These are phyloP conservation scores for Ictalurus punctatus DNA, from an alignment of 2,113 vertebrate genomes.

Conservation along the genomic window DNA sequence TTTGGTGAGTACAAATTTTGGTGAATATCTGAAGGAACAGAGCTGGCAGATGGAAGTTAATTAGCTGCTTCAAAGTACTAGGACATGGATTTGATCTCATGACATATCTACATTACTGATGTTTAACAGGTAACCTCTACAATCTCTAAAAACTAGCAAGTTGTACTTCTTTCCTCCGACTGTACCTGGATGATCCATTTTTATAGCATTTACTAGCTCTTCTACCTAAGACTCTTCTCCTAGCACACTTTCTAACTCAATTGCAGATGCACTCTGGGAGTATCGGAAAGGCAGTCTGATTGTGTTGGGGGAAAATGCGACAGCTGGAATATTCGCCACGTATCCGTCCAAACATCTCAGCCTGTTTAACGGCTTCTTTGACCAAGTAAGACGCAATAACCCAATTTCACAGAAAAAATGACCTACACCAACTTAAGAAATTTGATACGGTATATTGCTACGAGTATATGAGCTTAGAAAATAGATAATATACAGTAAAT, in stretches of 20 bases:
- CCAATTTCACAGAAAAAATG: not conserved
- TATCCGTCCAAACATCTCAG: slow-evolving; percentile 82
- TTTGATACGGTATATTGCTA: not conserved
- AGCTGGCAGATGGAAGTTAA: not conserved
- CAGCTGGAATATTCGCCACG: slow-evolving; percentile 86
- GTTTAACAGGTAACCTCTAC: not conserved
- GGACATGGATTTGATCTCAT: not conserved
- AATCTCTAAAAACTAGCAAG: not conserved
- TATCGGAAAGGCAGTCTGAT: slow-evolving; percentile 69
- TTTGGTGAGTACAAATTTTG: slow-evolving; percentile 72
- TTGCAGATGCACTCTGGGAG: slow-evolving; percentile 79
- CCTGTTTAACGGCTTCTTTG: slow-evolving; percentile 83
- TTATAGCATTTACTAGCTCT: not conserved
- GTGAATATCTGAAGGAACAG: not conserved
- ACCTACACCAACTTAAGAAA: not conserved
- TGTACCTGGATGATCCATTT: not conserved
- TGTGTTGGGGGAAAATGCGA: slow-evolving; percentile 75
- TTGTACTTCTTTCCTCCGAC: not conserved
- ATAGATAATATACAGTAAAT: not conserved
- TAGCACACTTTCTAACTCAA: not conserved
- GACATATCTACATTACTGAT: not conserved
- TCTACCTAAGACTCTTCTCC: not conserved
- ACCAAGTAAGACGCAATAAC: slow-evolving; percentile 73
- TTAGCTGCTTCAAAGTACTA: not conserved
- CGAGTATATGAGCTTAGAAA: not conserved